Evolutionary conservation across 2,888 invertebrate species (phyloP), one percentile per base, ranked within the genome.

Genomic region (Chaetogeoica ovagalla): DNA sequence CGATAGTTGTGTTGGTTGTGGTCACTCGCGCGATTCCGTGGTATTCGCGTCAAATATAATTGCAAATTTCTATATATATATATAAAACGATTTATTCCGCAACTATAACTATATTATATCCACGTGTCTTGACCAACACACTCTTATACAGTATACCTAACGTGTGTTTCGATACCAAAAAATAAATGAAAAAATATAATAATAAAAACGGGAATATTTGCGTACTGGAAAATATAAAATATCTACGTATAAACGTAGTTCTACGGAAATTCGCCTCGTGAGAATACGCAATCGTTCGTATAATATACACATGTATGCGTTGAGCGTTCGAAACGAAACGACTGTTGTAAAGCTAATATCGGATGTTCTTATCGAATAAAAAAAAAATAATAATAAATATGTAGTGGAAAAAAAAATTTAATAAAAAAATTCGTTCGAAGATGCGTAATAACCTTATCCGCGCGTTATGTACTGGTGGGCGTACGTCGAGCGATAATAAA

Each of bases 381-480:
- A 37, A 13, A 11, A 48, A 13, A 13, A 48, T 48, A 48, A 69
- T 48, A 48, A 69, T 15, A 7, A 7, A 63, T 19, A 63, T 17
- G 3, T 48, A 13, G 48, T 48, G 48, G 37, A 63, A 63, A 37
- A 63, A 17, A 37, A 7, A 17, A n/a, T n/a, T 30, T 2, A 30
- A 30, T 30, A 63, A 37, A 63, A 37, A 7, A 17, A 43, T 9
- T n/a, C 19, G 13, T 30, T 30, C 13, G 15, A 59, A 71, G n/a
- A 71, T 17, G 59, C 9, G 59, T 60, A 60, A 39, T 60, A 23
- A 23, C 43, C 43, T 71, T 59, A 71, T 71, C 60, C 11, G 43
- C 30, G 30, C 30, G 30, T 30, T 30, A 30, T 30, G 30, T 30
- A 30, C 11, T 19, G 37, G 23, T 71, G 71, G 71, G 60, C 71